Evolutionary conservation across 1,140 invertebrate species (phyloP).

Genomic region (Pentalonia nigronervosa): DNA sequence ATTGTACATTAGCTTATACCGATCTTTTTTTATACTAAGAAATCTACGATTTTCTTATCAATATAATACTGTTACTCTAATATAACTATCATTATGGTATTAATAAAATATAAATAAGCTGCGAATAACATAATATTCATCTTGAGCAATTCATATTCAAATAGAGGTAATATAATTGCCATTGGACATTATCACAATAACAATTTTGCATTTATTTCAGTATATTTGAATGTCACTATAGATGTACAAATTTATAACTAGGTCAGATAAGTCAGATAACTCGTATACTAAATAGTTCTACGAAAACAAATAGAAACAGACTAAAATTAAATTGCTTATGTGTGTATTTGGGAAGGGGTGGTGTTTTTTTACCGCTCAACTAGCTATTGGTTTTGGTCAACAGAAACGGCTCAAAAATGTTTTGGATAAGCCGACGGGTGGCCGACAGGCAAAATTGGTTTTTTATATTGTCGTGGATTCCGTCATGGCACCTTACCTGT

Average conservation of each 20-base stretch:
- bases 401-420: not conserved
- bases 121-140: not conserved
- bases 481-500: not conserved
- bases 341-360: not conserved
- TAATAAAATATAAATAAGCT: not conserved
- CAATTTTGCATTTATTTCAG: not conserved
- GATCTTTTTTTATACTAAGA: not conserved
- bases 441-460: not conserved
- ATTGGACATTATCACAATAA: not conserved
- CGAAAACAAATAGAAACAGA: not conserved
- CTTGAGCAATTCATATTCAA: not conserved
- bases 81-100: too few relatives aligned
- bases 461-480: not conserved
- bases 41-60: not conserved
- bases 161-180: not conserved
- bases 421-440: not conserved
- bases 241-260: not conserved
- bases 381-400: not conserved
- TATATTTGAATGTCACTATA: not conserved
- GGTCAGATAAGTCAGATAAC: not conserved
- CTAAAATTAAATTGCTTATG: not conserved
- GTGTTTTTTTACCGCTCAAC: not conserved
- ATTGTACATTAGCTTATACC: too few relatives aligned
- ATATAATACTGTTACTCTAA: not conserved
- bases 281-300: not conserved